Conservation (phyloP, 2,797 vertebrate genomes). For the Potorous gilbertii region DNA sequence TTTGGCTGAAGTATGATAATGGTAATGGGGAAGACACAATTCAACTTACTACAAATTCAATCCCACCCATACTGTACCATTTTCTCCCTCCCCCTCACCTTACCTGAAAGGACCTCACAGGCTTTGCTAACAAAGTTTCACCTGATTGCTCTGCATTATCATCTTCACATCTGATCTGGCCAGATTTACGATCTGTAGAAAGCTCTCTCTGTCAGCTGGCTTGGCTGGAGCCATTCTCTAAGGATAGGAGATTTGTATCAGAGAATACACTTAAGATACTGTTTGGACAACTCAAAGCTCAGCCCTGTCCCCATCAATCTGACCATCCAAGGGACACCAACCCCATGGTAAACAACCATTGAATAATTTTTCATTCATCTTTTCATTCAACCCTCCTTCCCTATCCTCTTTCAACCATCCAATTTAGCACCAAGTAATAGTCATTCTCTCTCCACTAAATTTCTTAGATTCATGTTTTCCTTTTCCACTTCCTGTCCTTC, state of each 20-base stretch:
- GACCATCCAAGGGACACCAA: not conserved
- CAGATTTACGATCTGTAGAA: constrained; percentile 92
- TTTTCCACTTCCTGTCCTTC: not conserved
- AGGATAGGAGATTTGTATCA: constrained; percentile 40
- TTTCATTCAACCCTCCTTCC: not conserved
- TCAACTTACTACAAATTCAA: not conserved
- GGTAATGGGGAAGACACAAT: not conserved
- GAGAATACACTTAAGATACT: not conserved
- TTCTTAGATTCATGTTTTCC: not conserved
- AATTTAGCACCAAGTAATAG: not conserved
- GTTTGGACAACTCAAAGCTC: not conserved
- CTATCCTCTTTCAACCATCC: not conserved
- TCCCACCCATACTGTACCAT: not conserved
- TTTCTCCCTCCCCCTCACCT: not conserved
- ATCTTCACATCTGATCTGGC: constrained; percentile 84
- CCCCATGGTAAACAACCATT: not conserved
- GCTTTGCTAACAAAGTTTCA: constrained; percentile 79
- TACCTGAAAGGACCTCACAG: constrained; percentile 87
- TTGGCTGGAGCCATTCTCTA: constrained; percentile 87
- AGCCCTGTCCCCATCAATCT: not conserved
- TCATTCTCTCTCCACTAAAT: not conserved
- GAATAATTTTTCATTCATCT: not conserved
- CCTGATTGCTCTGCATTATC: constrained; percentile 74
- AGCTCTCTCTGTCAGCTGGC: constrained; percentile 84
- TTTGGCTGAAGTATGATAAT: not conserved